Evolutionary conservation across 2,797 vertebrate genomes (phyloP), one percentile per base, ranked within the genome.

Genomic region (Stomatorhinus walkeri): DNA sequence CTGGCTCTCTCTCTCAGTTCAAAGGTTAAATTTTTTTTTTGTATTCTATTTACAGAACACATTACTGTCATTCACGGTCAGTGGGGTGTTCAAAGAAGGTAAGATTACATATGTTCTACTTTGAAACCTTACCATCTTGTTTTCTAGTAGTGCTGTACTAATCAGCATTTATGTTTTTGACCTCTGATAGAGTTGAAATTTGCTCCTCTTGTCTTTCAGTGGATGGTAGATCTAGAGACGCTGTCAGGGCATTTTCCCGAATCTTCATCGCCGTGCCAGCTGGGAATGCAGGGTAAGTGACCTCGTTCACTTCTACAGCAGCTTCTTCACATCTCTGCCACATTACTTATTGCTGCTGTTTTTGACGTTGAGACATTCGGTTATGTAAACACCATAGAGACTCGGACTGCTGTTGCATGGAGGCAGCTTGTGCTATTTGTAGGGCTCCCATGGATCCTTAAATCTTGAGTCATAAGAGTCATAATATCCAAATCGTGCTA

Each of bases 41-140:
- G 4, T 16, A 4, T 16, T 32, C 64, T 52, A 12, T 88, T 94
- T 93, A 0, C 93, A 98, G 97, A 96, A 94, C 90, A 97, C 95
- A 0, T 91, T 98, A 87, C 92, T 98, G 5, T 96, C 96, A 40
- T 98, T 99, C 89, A 97, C 96, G 0, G 96, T 98, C 81, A 97
- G 95, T 0, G 98, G 98, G 1, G 93, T 98, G 88, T 99, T 98
- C 90, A 98, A 97, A 94, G 97, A 98, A 95, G 96, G 97, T 97
- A 87, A 93, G 94, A 90, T 51, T 68, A 88, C 68, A 9, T 49
- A 14, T 36, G 52, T 43, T 32, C 32, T 36, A 7, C 51, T 36
- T 12, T 51, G 48, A 85, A 32, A 85, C 14, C 46, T 28, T 16
- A 54, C 83, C 46, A 7, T 85, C 24, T 51, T 52, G 51, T 51